Evolutionary conservation across 1,140 invertebrate genomes (phyloP).

Genomic region (Nephila pilipes): DNA sequence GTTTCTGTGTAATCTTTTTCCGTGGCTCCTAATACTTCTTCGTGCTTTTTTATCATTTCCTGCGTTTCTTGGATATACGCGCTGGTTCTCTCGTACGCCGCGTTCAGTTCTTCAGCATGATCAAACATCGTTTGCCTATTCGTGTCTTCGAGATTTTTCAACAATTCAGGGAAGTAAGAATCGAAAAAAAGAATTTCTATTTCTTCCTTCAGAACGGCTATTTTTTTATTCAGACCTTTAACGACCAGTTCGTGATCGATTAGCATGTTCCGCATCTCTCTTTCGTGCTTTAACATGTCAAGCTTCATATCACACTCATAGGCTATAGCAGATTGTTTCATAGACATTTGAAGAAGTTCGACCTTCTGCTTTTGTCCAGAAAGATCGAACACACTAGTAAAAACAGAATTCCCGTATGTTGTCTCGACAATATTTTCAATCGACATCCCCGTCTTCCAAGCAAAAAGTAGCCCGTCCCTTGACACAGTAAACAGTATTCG

Average conservation of each 20-base stretch:
- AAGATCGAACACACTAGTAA: neutral
- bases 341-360: constrained; percentile 1
- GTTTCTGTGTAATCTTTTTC: neutral
- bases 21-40: neutral
- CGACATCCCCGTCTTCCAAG: neutral
- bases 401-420: neutral
- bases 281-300: neutral
- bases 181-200: constrained; percentile 35
- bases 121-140: neutral
- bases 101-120: neutral
- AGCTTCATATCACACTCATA: constrained; percentile 25
- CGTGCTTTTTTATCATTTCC: neutral
- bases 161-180: neutral
- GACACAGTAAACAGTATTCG: neutral
- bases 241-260: neutral
- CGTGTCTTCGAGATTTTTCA: neutral
- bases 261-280: neutral
- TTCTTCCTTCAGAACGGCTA: neutral
- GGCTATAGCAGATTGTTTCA: neutral
- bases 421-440: neutral
- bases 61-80: neutral
- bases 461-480: constrained; percentile 10
- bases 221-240: constrained; percentile 17
- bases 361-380: neutral
- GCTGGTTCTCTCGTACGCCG: neutral